phyloP scores from a whole-genome alignment of 2,797 vertebrate genomes.

The Mormyrus proboscirostris region DNA sequence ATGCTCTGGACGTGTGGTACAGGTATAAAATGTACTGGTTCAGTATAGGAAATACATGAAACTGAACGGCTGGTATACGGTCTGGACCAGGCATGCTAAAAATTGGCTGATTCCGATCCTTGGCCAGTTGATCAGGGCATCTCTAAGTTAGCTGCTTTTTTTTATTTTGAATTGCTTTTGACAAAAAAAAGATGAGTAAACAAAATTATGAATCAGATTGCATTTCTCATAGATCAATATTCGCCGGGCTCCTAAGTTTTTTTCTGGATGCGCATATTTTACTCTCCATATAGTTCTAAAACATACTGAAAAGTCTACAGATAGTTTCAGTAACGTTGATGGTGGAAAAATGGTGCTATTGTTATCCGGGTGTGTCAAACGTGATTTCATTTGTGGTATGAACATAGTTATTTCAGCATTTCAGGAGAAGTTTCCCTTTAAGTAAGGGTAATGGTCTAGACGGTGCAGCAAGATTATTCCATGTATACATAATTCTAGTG shows the following conservation, averaged over 20 bases:
- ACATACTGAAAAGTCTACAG: not conserved
- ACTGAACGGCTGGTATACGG: not conserved
- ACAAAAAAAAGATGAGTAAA: not conserved
- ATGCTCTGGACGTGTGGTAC: not conserved
- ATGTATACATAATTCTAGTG: not conserved
- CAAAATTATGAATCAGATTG: not conserved
- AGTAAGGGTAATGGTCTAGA: not conserved
- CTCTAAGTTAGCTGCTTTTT: not conserved
- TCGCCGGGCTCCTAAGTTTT: not conserved
- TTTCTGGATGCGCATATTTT: not conserved
- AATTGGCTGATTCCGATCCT: not conserved
- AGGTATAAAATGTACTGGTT: not conserved
- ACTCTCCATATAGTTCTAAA: not conserved
- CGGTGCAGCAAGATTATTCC: not conserved
- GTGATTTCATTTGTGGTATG: not conserved
- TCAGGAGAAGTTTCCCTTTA: not conserved
- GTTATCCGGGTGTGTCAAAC: not conserved
- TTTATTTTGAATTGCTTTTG: not conserved
- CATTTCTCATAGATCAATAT: not conserved
- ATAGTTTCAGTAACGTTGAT: not conserved
- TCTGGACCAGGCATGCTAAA: not conserved
- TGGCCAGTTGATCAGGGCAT: not conserved
- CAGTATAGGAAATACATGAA: not conserved
- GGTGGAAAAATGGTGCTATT: not conserved
- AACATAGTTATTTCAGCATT: not conserved